Evolutionary conservation across 2,888 invertebrate genomes (phyloP).

Genomic region (Capitulum mitella): DNA sequence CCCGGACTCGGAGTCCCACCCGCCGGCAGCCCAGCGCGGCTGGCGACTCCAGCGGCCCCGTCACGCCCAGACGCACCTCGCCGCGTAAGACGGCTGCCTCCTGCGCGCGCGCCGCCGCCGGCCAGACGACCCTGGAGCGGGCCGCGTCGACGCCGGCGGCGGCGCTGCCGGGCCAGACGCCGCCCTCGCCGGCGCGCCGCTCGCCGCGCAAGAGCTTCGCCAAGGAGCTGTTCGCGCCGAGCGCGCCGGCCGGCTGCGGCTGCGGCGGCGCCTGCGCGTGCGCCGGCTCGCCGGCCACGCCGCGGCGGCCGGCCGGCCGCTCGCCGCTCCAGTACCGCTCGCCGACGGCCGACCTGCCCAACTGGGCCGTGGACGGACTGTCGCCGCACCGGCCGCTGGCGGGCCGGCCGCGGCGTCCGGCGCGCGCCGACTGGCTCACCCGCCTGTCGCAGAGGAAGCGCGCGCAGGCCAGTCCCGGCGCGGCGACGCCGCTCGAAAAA

Average conservation of each 20-base stretch:
- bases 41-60: background rate
- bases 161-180: no score
- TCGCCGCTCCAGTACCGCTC: slow-evolving; percentile 6
- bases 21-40: background rate
- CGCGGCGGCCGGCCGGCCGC: no score
- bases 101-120: background rate
- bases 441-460: background rate
- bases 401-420: background rate
- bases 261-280: no score
- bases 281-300: no score
- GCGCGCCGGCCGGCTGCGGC: background rate
- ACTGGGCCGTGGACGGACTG: background rate
- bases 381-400: slow-evolving; percentile 4
- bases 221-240: background rate
- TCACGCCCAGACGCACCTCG: background rate
- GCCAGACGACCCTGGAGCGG: background rate
- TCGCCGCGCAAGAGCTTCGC: background rate
- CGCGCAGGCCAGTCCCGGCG: background rate
- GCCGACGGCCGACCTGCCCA: slow-evolving; percentile 8
- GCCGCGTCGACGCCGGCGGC: background rate
- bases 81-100: background rate
- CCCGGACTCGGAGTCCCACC: background rate
- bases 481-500: background rate
- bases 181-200: background rate
- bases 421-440: background rate